A percentile compares a stretch with the other conserved stretches of the same genome.
phyloP scores from a whole-genome alignment of 2,797 vertebrate genomes.

The Danio kyathit region DNA sequence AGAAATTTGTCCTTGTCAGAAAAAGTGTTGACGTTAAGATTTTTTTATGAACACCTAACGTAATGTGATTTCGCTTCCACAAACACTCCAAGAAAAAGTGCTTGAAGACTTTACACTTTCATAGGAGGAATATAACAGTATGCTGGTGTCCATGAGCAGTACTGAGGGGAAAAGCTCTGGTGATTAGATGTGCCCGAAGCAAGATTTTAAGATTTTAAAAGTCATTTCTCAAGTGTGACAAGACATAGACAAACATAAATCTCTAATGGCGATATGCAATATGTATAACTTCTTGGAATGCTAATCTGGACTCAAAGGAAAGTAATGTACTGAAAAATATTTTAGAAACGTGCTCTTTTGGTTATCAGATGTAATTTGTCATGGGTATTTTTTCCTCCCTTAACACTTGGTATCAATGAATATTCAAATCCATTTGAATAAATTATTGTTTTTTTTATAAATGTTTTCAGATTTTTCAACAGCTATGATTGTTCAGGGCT shows the following conservation, averaged over 20 bases:
- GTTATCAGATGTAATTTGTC: background rate
- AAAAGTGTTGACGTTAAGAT: slow-evolving; percentile 16
- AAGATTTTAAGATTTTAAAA: slow-evolving; percentile 18
- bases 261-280: background rate
- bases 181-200: slow-evolving; percentile 12
- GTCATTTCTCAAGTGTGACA: slow-evolving; percentile 8
- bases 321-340: background rate
- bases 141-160: slow-evolving; percentile 36
- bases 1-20: slow-evolving; percentile 46
- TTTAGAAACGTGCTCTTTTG: background rate
- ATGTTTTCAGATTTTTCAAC: background rate
- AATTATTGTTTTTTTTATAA: background rate
- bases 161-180: slow-evolving; percentile 6
- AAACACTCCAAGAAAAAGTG: slow-evolving; percentile 41
- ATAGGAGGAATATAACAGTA: slow-evolving; percentile 22
- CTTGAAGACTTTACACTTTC: slow-evolving; percentile 37
- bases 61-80: slow-evolving; percentile 17
- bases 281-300: background rate
- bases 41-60: slow-evolving; percentile 26
- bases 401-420: background rate
- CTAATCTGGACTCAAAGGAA: background rate
- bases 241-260: slow-evolving; percentile 16
- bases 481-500: background rate
- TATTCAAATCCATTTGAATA: background rate
- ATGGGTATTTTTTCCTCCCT: background rate